These are phyloP conservation scores for Anguilla anguilla DNA, from an alignment of 2,797 vertebrate species.

Conservation along the genomic window DNA sequence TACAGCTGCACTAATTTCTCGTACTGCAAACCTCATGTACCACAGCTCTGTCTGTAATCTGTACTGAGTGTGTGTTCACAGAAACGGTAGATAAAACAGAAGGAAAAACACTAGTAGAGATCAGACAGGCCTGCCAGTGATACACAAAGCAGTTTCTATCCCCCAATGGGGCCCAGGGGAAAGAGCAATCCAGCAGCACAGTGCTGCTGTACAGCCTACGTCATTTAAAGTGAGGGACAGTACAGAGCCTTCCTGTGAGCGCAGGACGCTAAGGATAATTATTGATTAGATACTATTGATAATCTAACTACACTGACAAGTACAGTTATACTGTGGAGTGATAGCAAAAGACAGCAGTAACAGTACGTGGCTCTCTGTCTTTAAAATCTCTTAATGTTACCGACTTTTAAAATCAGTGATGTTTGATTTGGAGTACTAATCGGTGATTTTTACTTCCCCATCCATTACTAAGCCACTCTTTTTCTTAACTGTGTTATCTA, in stretches of 20 bases:
- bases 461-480: neutral
- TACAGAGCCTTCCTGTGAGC: neutral
- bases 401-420: neutral
- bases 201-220: neutral
- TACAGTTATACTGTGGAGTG: neutral
- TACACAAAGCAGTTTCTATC: constrained; percentile 70
- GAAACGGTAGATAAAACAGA: constrained; percentile 76
- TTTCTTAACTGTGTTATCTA: neutral
- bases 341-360: neutral
- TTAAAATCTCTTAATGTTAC: neutral
- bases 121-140: constrained; percentile 71
- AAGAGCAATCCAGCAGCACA: constrained; percentile 23
- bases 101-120: constrained; percentile 76
- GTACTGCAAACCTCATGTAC: constrained; percentile 75
- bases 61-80: constrained; percentile 74
- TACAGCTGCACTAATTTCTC: constrained; percentile 72
- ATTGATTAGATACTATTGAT: neutral
- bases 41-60: constrained; percentile 78
- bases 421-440: neutral
- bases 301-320: neutral
- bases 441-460: neutral
- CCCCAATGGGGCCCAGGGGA: constrained; percentile 63
- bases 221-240: neutral
- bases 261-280: neutral
- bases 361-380: neutral